Conservation (phyloP, 1,140 invertebrate genomes). For the Ylistrum balloti region DNA sequence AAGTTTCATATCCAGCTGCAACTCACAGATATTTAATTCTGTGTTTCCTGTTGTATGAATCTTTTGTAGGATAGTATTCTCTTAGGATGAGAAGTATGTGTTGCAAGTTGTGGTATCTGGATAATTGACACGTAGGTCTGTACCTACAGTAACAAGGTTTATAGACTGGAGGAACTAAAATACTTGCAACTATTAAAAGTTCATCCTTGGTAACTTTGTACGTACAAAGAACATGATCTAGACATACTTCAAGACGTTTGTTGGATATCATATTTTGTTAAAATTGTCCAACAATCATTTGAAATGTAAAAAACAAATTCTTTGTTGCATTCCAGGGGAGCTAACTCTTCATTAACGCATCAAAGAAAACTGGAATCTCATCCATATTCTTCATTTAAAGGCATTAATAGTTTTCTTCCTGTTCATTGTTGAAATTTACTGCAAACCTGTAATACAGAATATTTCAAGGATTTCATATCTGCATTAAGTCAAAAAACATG, state of each 20-base stretch:
- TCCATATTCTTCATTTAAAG: slow-evolving; percentile 15
- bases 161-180: background rate
- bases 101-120: background rate
- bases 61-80: slow-evolving; percentile 18
- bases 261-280: background rate
- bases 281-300: background rate
- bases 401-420: background rate
- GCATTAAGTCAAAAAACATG: background rate
- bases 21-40: slow-evolving; percentile 5
- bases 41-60: background rate
- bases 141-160: slow-evolving; percentile 18
- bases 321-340: slow-evolving; percentile 37
- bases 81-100: background rate
- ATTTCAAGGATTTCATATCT: background rate
- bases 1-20: slow-evolving; percentile 4
- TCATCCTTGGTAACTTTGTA: background rate
- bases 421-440: background rate
- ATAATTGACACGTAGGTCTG: background rate
- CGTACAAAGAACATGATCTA: background rate
- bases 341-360: slow-evolving; percentile 27
- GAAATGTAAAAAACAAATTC: slow-evolving; percentile 28
- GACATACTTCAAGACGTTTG: background rate
- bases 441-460: background rate
- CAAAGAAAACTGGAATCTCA: slow-evolving; percentile 28
- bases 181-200: background rate